phyloP scores from a whole-genome alignment of 2,797 vertebrate genomes.

The Acridotheres tristis region DNA sequence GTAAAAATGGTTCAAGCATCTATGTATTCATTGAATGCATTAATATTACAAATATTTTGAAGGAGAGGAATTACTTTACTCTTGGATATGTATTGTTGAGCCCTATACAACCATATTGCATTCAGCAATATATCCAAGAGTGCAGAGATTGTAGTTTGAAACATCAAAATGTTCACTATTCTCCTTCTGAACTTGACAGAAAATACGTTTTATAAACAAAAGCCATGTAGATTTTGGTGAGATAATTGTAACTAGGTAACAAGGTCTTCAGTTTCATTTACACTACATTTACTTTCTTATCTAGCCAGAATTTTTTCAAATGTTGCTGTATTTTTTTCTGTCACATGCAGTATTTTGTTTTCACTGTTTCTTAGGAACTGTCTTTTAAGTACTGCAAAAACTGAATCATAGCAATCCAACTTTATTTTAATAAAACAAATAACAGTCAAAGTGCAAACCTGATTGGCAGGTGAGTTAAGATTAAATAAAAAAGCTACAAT shows the following conservation, averaged over 20 bases:
- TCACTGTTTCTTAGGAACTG: neutral
- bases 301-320: neutral
- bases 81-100: neutral
- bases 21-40: neutral
- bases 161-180: neutral
- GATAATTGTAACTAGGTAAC: neutral
- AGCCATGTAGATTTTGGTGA: neutral
- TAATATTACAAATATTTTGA: neutral
- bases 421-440: neutral
- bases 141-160: neutral
- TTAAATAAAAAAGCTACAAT: neutral
- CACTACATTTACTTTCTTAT: neutral
- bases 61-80: neutral
- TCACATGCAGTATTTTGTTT: neutral
- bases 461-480: neutral
- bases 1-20: neutral
- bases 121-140: neutral
- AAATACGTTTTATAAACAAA: neutral
- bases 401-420: neutral
- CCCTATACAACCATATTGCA: accelerated
- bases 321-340: neutral
- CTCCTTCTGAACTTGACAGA: neutral
- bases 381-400: neutral
- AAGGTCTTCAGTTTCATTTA: neutral
- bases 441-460: neutral